A percentile compares a stretch with the other conserved stretches of the same genome.
These are phyloP conservation scores for Monochamus alternatus DNA, from an alignment of 2,888 invertebrate species.

Conservation along the genomic window DNA sequence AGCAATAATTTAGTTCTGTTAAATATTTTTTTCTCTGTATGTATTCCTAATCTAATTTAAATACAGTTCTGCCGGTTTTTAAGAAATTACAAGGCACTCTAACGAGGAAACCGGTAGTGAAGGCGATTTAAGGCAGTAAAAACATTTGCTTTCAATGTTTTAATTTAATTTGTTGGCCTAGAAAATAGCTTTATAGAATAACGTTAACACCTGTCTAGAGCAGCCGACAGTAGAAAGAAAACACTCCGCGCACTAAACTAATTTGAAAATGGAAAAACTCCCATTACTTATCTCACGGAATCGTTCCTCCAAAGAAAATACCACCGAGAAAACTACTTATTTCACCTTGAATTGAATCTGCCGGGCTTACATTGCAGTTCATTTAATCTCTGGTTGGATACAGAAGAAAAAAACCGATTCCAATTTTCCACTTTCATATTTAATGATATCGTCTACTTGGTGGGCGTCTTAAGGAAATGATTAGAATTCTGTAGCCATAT, in stretches of 20 bases:
- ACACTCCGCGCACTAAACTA: constrained; percentile 53
- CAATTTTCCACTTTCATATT: constrained; percentile 16
- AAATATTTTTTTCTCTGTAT: too few species aligned
- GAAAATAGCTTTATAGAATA: constrained; percentile 45
- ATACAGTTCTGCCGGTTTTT: too few species aligned
- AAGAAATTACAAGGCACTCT: not conserved
- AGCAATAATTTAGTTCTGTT: too few species aligned
- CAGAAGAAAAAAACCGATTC: constrained; percentile 3
- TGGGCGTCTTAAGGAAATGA: not conserved
- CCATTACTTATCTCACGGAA: constrained; percentile 53
- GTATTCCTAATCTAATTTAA: too few species aligned
- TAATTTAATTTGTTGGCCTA: constrained; percentile 45
- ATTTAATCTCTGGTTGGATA: constrained; percentile 5
- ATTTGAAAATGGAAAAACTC: constrained; percentile 57
- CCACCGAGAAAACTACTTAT: constrained; percentile 48
- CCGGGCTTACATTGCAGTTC: constrained; percentile 11
- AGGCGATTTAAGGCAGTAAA: not conserved
- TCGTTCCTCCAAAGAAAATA: constrained; percentile 41
- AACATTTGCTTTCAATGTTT: constrained; percentile 23
- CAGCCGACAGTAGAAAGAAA: constrained; percentile 50
- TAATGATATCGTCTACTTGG: constrained; percentile 7
- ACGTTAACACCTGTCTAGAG: constrained; percentile 49
- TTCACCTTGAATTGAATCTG: constrained; percentile 33
- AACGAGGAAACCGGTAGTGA: not conserved
- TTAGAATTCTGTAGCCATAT: not conserved